Conservation (phyloP, 2,113 vertebrate genomes). For the Acinonyx jubatus region DNA sequence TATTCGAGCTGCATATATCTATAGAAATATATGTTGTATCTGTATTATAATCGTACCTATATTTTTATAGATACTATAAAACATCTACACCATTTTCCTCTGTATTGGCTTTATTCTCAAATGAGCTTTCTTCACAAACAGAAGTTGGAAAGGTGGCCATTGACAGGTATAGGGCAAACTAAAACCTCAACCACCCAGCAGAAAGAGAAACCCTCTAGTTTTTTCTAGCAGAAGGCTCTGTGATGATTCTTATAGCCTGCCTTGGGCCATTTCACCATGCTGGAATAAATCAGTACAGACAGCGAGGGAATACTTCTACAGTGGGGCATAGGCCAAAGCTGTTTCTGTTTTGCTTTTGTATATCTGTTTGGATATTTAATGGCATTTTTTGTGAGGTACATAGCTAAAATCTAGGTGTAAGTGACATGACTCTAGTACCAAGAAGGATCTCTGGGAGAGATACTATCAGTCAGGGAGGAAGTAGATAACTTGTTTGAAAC, state of each 20-base stretch:
- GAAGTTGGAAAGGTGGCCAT: background rate
- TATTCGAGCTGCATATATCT: background rate
- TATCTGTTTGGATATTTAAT: background rate
- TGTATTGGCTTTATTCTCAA: background rate
- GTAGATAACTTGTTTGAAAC: background rate
- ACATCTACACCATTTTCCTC: background rate
- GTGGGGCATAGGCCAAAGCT: background rate
- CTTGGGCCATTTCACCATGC: background rate
- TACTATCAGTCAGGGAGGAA: background rate
- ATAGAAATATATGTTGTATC: background rate
- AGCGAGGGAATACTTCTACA: background rate
- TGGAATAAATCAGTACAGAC: background rate
- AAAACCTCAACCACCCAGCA: background rate
- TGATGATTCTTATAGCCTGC: background rate
- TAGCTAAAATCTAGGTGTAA: background rate
- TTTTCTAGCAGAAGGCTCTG: background rate
- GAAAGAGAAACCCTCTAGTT: background rate
- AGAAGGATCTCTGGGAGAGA: background rate
- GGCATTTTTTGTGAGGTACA: background rate
- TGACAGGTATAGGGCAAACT: background rate
- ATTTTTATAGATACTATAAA: background rate
- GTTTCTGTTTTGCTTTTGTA: background rate
- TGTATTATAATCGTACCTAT: background rate
- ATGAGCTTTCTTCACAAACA: background rate
- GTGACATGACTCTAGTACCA: background rate